Evolutionary conservation across 1,140 invertebrate genomes (phyloP).

Genomic region (Phortica variegata): DNA sequence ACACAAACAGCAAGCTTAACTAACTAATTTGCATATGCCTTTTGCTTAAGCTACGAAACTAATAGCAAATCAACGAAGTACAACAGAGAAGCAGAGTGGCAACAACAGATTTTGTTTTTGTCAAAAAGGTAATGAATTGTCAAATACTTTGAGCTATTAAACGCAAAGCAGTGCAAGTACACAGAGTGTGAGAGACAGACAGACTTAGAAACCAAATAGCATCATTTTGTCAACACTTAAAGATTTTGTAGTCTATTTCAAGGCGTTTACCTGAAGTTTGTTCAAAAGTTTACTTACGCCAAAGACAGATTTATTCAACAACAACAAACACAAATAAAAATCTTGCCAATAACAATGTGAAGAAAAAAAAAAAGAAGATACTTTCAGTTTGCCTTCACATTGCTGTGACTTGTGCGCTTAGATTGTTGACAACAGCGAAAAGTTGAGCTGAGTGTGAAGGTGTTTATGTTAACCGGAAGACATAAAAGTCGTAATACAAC

Average conservation of each 20-base stretch:
- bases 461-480: conserved; percentile 56
- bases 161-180: conserved; percentile 29
- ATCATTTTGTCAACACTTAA: too few species aligned
- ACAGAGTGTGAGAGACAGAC: conserved; percentile 1
- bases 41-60: too few species aligned
- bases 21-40: too few species aligned
- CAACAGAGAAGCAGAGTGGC: conserved; percentile 19
- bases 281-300: conserved; percentile 36
- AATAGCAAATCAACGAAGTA: too few species aligned
- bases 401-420: conserved; percentile 15
- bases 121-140: conserved; percentile 46
- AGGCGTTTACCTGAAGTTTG: conserved; percentile 51
- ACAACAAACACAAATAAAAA: too few species aligned
- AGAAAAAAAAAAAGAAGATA: conserved; percentile 2
- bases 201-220: background rate
- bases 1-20: background rate
- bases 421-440: conserved; percentile 11
- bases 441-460: conserved; percentile 23
- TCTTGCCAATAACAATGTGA: too few species aligned
- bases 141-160: conserved; percentile 55
- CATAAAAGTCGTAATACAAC: conserved; percentile 44
- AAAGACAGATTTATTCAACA: too few species aligned
- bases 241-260: conserved; percentile 36
- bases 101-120: conserved; percentile 10
- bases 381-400: conserved; percentile 40